Percentiles rank a stretch among this genome's conserved stretches.
These are phyloP conservation scores for Folsomia candida DNA, from an alignment of 2,888 invertebrate species.

Conservation along the genomic window DNA sequence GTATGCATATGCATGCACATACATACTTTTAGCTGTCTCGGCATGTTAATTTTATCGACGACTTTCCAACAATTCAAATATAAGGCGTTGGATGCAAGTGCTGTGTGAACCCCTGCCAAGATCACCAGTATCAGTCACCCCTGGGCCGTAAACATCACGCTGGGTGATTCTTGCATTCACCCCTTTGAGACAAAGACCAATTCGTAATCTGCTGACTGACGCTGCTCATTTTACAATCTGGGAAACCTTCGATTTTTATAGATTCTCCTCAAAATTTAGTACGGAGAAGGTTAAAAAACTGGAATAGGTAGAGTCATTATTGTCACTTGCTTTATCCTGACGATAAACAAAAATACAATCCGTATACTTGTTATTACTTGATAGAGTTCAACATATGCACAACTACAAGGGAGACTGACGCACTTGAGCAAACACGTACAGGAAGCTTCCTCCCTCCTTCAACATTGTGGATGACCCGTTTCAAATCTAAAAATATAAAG, in stretches of 20 bases:
- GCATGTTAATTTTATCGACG: conserved; percentile 1
- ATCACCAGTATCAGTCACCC: conserved; percentile 49
- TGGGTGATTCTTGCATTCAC: conserved; percentile 46
- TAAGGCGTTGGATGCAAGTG: conserved; percentile 25
- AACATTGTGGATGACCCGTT: no score
- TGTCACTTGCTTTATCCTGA: no score
- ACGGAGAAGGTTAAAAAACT: no score
- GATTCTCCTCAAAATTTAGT: neutral
- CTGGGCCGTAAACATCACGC: conserved; percentile 51
- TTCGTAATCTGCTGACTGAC: conserved; percentile 45
- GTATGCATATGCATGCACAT: neutral
- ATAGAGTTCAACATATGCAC: no score
- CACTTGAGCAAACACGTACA: no score
- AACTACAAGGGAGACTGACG: no score
- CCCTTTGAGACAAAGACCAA: conserved; percentile 49
- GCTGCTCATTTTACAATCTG: conserved; percentile 49
- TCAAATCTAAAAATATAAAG: no score
- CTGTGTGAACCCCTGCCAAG: conserved; percentile 39
- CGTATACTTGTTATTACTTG: no score
- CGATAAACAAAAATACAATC: no score
- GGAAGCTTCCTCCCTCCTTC: no score
- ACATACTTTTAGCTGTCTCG: neutral
- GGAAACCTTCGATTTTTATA: conserved; percentile 28
- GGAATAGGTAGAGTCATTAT: no score
- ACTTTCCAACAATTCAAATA: neutral